A percentile compares a stretch with the other conserved stretches of the same genome.
Evolutionary conservation across 2,113 vertebrate genomes (phyloP).

Genomic region (Channa maculata): DNA sequence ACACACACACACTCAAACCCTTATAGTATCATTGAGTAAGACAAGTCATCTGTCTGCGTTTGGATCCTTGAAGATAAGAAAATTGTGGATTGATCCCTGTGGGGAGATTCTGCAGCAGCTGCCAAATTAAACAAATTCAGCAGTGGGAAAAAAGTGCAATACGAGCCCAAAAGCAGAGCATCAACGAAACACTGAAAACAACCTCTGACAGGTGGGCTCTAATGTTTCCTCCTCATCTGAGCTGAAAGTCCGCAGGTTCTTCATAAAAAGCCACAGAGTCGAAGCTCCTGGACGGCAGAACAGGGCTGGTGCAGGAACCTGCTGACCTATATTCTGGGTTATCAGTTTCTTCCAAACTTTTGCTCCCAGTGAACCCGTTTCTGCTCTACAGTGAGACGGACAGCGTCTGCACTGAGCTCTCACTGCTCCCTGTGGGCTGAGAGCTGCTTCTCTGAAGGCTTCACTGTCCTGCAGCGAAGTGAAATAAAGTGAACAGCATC

Average conservation of each 20-base stretch:
- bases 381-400: constrained; percentile 20
- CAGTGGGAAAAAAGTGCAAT: constrained; percentile 2
- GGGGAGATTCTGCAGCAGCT: neutral
- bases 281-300: constrained; percentile 23
- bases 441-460: constrained; percentile 1
- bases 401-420: constrained; percentile 30
- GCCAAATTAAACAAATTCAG: constrained; percentile 38
- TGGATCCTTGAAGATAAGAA: constrained; percentile 45
- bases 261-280: constrained; percentile 21
- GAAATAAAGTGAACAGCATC: neutral
- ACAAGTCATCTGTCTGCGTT: constrained; percentile 26
- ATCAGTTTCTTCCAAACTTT: constrained; percentile 26
- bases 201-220: constrained; percentile 32
- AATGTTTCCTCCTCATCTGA: constrained; percentile 34
- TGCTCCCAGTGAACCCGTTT: constrained; percentile 10
- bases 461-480: neutral
- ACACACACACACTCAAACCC: constrained; percentile 29
- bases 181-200: constrained; percentile 32
- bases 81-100: constrained; percentile 23
- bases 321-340: constrained; percentile 56
- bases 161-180: constrained; percentile 16
- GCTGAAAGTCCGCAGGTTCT: constrained; percentile 44
- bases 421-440: neutral
- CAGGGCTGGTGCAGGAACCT: constrained; percentile 30
- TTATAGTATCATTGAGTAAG: constrained; percentile 2